Evolutionary conservation across 2,113 vertebrate genomes (phyloP).

Genomic region (Rousettus leschenaultii): DNA sequence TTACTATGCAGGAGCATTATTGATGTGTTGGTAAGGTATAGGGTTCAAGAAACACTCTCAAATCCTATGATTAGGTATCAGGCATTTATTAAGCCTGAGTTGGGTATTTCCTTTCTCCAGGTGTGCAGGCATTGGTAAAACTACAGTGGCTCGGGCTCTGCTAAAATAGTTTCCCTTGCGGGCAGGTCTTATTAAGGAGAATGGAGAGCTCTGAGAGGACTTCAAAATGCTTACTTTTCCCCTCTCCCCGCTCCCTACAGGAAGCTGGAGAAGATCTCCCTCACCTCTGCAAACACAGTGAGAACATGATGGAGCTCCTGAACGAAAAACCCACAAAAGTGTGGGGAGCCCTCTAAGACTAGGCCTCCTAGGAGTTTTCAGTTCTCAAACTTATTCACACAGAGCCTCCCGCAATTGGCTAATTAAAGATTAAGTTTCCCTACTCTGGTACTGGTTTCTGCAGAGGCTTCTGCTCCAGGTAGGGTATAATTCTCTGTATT

Average conservation of each 20-base stretch:
- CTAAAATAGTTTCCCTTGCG: not conserved
- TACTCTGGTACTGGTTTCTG: not conserved
- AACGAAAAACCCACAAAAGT: not conserved
- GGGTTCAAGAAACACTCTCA: not conserved
- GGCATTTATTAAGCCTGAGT: not conserved
- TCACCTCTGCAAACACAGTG: too few species aligned
- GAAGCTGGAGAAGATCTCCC: not conserved
- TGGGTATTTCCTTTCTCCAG: not conserved
- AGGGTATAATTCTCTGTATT: not conserved
- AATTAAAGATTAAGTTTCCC: not conserved
- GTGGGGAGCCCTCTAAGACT: not conserved
- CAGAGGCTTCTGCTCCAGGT: not conserved
- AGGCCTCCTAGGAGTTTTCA: not conserved
- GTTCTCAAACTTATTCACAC: not conserved
- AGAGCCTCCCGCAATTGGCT: not conserved
- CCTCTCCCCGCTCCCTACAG: fast-evolving
- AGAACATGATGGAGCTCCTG: not conserved
- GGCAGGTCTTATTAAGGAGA: not conserved
- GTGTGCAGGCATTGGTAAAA: not conserved
- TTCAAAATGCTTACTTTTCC: not conserved
- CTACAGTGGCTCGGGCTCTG: not conserved
- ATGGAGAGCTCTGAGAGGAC: not conserved
- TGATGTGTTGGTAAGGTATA: not conserved
- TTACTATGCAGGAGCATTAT: not conserved
- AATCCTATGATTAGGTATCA: not conserved